A percentile compares a stretch with the other conserved stretches of the same genome.
Evolutionary conservation across 1,140 invertebrate species (phyloP).

Genomic region (Phenacoccus solenopsis): DNA sequence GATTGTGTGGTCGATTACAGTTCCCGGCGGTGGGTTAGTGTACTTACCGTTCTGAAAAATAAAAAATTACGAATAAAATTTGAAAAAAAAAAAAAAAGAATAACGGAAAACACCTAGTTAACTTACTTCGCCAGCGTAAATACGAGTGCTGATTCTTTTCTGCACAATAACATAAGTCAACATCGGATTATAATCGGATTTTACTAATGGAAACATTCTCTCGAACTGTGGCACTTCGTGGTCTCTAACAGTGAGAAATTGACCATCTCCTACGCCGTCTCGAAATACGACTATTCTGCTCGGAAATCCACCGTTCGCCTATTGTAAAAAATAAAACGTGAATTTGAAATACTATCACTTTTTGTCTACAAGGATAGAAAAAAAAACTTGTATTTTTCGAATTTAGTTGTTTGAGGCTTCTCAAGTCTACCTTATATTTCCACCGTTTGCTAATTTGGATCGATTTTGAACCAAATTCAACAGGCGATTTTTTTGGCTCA

Average conservation of each 20-base stretch:
- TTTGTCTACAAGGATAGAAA: too few species aligned
- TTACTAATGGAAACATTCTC: constrained; percentile 27
- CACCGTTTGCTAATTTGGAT: too few species aligned
- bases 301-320: constrained; percentile 38
- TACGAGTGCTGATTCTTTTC: constrained; percentile 54
- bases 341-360: too few species aligned
- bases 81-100: not conserved
- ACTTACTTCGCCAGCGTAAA: constrained; percentile 32
- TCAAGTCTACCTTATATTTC: too few species aligned
- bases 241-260: constrained; percentile 50
- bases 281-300: constrained; percentile 53
- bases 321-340: too few species aligned
- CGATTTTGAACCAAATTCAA: too few species aligned
- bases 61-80: not conserved
- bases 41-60: constrained; percentile 25
- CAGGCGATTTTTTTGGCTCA: too few species aligned
- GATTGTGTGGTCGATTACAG: constrained; percentile 59
- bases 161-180: constrained; percentile 59
- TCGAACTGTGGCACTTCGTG: constrained; percentile 47
- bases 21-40: constrained; percentile 68
- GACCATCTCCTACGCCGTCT: constrained; percentile 75
- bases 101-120: not conserved
- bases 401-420: not conserved
- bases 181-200: constrained; percentile 31
- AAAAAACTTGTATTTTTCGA: too few species aligned